Conservation (phyloP, 2,888 invertebrate genomes). For the Erebia palarica region DNA sequence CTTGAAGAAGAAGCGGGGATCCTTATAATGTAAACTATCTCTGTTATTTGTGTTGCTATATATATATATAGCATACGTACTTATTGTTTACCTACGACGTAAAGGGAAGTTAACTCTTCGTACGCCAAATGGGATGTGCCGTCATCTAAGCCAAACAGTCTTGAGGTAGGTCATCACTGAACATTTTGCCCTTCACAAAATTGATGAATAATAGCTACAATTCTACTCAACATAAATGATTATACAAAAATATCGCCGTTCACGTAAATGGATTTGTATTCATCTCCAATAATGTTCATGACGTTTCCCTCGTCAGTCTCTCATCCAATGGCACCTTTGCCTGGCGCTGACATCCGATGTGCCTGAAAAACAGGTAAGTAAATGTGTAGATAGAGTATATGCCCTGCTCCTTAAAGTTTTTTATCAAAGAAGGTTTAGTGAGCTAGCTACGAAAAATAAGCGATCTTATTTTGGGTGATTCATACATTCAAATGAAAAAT, state of each 20-base stretch:
- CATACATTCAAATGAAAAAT: too few species aligned
- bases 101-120: too few species aligned
- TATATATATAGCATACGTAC: too few species aligned
- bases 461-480: neutral
- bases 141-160: too few species aligned
- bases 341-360: conserved; percentile 23
- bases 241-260: neutral
- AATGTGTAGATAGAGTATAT: neutral
- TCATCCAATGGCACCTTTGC: conserved; percentile 10
- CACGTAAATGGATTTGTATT: conserved; percentile 16
- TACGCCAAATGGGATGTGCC: too few species aligned
- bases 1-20: neutral
- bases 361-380: neutral
- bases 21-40: neutral
- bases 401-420: neutral
- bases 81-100: too few species aligned
- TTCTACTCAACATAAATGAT: too few species aligned
- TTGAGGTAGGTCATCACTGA: too few species aligned
- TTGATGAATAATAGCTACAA: neutral
- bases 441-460: neutral
- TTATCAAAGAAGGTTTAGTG: neutral
- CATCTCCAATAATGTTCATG: conserved; percentile 27
- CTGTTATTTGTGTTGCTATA: too few species aligned
- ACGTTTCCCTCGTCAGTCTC: conserved; percentile 37
- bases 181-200: neutral